Base-by-base conservation (phyloP, 2,888 invertebrate species). In the Tachina lurida region DNA sequence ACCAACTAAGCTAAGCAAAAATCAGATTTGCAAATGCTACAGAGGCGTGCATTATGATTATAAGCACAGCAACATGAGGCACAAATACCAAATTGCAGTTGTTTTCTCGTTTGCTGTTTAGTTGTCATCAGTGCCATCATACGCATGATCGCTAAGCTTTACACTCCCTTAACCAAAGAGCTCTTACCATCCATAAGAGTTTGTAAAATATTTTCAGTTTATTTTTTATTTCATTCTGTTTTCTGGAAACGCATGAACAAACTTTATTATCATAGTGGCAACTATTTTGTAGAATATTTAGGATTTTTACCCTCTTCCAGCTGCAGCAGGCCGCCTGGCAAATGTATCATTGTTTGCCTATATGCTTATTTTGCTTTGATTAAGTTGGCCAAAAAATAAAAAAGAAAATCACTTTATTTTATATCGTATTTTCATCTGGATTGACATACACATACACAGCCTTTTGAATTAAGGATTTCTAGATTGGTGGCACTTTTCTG, bases 1-100 rank as follows among this genome's bases (percentile, higher is more conserved):
- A 62, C 13, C 47, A 45, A 43, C 60, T 31, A 31, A 56, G 65
- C 22, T 12, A 63, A 68, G 43, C 12, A 19, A 68, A 87, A 83
- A 77, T 68, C 74, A 65, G 79, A 79, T 79, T 73, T 76, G 49
- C 56, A 45, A n/a, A 82, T 73, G 71, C 75, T 82, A 86, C 85
- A 87, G 86, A 88, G 87, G 87, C 88, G 87, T 88, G 84, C 87
- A 83, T 88, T 88, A 87, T 87, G 87, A 84, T 81, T 81, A 87
- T 83, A 84, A 71, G 45, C 80, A 77, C 80, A 77, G 79, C 70
- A 71, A 70, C 87, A 87, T 87, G 86, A 68, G 67, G 60, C 86
- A 80, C 60, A 77, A 76, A 68, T 22, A 65, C 62, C 88, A 68
- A 75, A 67, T 80, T 76, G 22, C 31, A 62, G 10, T 58, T 39